phyloP scores from a whole-genome alignment of 1,140 invertebrate species.

The Harpegnathos saltator region DNA sequence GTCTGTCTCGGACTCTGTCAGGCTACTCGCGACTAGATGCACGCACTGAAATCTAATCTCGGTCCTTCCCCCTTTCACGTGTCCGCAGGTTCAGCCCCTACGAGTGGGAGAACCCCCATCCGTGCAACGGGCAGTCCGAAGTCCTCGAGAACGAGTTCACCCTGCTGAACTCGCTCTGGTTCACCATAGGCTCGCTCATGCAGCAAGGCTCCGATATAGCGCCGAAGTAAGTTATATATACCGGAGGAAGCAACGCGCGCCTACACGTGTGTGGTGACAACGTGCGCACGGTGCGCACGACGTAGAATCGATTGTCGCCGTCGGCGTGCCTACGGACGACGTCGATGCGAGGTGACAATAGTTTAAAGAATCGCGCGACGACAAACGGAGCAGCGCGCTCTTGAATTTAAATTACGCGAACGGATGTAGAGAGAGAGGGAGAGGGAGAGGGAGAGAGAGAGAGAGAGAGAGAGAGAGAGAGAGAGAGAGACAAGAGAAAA shows the following conservation, averaged over 20 bases:
- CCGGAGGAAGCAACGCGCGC: constrained; percentile 62
- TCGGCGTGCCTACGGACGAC: background rate
- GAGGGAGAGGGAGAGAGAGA: no score
- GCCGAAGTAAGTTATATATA: constrained; percentile 88
- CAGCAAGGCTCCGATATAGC: constrained; percentile 96
- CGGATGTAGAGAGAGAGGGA: background rate
- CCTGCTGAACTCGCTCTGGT: constrained; percentile 94
- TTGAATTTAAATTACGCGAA: background rate
- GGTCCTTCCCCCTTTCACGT: constrained; percentile 80
- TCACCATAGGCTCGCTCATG: constrained; percentile 95
- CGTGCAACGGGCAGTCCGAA: constrained; percentile 92
- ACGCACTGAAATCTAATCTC: constrained; percentile 81
- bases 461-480: no score
- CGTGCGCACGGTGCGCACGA: background rate
- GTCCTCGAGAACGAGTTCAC: constrained; percentile 95
- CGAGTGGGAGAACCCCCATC: constrained; percentile 95
- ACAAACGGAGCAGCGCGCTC: background rate
- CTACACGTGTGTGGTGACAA: constrained; percentile 2
- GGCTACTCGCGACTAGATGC: constrained; percentile 2
- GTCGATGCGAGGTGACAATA: background rate
- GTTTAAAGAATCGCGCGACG: constrained; percentile 11
- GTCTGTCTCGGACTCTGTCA: background rate
- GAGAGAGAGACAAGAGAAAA: no score
- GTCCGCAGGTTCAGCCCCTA: constrained; percentile 93
- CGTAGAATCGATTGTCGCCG: background rate